Evolutionary conservation across 2,113 vertebrate species (phyloP), one percentile per base, ranked within the genome.

Genomic region (Clarias macrocephalus): DNA sequence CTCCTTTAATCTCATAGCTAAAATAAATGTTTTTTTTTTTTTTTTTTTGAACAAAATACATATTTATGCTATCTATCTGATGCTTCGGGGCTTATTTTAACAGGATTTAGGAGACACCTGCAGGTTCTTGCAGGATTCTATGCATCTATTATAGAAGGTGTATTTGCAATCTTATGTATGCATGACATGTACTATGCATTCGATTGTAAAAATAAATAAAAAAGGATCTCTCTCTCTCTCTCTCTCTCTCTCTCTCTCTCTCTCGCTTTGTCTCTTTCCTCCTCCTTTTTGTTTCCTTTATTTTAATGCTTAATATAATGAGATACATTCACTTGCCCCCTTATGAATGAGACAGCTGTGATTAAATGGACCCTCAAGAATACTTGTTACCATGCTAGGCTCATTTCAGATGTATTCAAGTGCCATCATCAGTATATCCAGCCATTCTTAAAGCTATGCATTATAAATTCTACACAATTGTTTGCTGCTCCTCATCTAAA

Each of bases 281-380:
- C 33, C 48, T 5, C 62, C 21, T 63, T 23, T 63, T 23, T 82
- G 42, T 28, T 42, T 37, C 33, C 52, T 62, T 65, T 19, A 60
- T 48, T 86, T n/a, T 13, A 48, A 60, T 72, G 8, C 25, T 70
- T 42, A 68, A 33, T 33, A 68, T 86, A 86, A 86, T 86, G 42
- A 66, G 52, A 86, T 80, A 21, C 30, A 86, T 68, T 81, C 28
- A 70, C 16, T 19, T 62, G 65, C 23, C 19, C 77, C 52, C 77
- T 72, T 70, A 37, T 18, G 63, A 57, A 54, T 80, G 76, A 80
- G 15, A 59, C 85, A 70, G 37, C 75, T 80, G 76, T 80, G 85
- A 86, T 70, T 80, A 79, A 86, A 81, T 62, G 79, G 23, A 81
- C 33, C 18, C 65, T 86, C 65, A 81, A 66, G 33, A 33, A 80